Conservation (phyloP, 2,797 vertebrate genomes). For the Anguilla anguilla region DNA sequence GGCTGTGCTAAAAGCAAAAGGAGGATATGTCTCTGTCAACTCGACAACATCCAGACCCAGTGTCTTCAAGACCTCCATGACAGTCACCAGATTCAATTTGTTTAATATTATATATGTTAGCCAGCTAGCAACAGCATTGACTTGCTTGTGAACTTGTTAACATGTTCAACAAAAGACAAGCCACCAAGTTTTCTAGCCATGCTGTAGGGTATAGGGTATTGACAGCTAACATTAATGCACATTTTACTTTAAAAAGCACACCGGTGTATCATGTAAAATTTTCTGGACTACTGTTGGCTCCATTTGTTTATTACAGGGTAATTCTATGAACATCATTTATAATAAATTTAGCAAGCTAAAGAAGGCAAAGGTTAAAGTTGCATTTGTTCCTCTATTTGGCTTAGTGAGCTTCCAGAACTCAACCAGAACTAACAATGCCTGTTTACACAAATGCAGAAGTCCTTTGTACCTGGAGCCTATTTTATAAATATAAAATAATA, state of each 20-base stretch:
- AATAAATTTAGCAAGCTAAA: background rate
- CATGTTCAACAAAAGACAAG: too few species aligned
- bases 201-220: background rate
- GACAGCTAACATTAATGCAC: background rate
- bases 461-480: background rate
- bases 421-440: background rate
- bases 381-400: background rate
- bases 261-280: background rate
- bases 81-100: too few species aligned
- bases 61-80: too few species aligned
- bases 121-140: too few species aligned
- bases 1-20: too few species aligned
- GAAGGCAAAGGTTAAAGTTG: background rate
- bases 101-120: too few species aligned
- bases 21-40: too few species aligned
- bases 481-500: background rate
- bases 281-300: background rate
- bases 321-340: too few species aligned
- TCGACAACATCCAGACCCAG: too few species aligned
- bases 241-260: background rate
- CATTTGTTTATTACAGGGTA: background rate
- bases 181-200: background rate
- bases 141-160: too few species aligned
- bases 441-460: background rate
- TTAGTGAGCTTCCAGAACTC: background rate